Evolutionary conservation across 2,113 vertebrate genomes (phyloP), one percentile per base, ranked within the genome.

Genomic region (Morone saxatilis): DNA sequence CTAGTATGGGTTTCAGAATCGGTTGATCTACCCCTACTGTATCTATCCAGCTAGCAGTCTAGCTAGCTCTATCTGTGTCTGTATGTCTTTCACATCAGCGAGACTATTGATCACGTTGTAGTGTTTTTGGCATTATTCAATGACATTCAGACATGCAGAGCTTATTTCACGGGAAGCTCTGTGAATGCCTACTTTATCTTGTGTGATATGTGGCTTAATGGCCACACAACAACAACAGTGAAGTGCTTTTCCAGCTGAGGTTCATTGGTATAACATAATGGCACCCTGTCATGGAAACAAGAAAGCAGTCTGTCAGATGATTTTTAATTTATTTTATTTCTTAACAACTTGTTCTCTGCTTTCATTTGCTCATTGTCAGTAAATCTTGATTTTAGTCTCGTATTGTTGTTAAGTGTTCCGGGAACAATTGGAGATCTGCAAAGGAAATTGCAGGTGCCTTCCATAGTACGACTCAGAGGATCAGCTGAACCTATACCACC

Each of bases 401-500:
- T 41, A 13, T 36, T 76, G 81, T 78, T 73, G 40, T 76, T 54
- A 14, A 41, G 60, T 57, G 66, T 41, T 73, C 31, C 6, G 0
- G 41, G 57, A 82, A 41, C 67, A 76, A 75, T 83, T 54, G 65
- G 45, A 88, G 31, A 61, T 59, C 70, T 38, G 63, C 63, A 74
- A 43, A 83, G 67, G 78, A 80, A 89, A 86, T 78, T 67, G 41
- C 84, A 50, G 59, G 71, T 67, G 60, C 36, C 25, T 73, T 73
- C 7, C 16, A 71, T 50, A 16, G 61, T 81, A 41, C 4, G 1
- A 62, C 76, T 70, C n/a, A 7, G 69, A 80, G 63, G 53, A 86
- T 7, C 3, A 13, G 66, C 12, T 54, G 63, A 69, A 31, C 53
- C 19, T 31, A 63, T 61, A 45, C 20, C 68, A 50, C 59, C 66